Percentiles rank a stretch among this genome's conserved stretches.
Evolutionary conservation across 2,888 invertebrate genomes (phyloP).

Genomic region (Chloroclystis v-ata): DNA sequence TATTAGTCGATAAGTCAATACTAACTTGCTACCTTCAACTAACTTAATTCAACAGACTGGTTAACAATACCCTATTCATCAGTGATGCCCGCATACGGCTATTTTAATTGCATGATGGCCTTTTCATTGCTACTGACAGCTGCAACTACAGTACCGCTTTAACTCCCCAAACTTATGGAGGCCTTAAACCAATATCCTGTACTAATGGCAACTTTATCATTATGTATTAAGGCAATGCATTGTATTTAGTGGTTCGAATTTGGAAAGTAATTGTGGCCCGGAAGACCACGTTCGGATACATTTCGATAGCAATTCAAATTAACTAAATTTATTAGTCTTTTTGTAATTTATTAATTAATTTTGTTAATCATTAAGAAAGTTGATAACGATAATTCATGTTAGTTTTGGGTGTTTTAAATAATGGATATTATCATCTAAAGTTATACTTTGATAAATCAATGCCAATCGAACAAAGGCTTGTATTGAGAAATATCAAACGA

Average conservation of each 20-base stretch:
- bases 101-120: conserved; percentile 50
- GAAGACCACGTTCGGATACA: too few species aligned
- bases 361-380: too few species aligned
- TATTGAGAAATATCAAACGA: conserved; percentile 12
- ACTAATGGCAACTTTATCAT: conserved; percentile 9
- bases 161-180: conserved; percentile 22
- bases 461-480: conserved; percentile 8
- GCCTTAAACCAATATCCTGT: conserved; percentile 8
- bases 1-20: too few species aligned
- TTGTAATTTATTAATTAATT: too few species aligned
- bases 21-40: too few species aligned
- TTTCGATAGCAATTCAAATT: too few species aligned
- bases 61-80: conserved; percentile 51
- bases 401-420: too few species aligned
- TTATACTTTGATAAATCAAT: conserved; percentile 3
- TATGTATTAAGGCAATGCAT: conserved; percentile 1
- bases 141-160: conserved; percentile 22
- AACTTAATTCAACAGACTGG: conserved; percentile 3
- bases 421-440: too few species aligned
- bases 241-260: too few species aligned
- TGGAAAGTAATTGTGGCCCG: too few species aligned
- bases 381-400: too few species aligned
- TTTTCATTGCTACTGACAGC: conserved; percentile 43
- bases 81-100: conserved; percentile 50
- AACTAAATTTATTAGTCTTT: too few species aligned